Evolutionary conservation across 2,888 invertebrate species (phyloP).

Genomic region (Biston stratarius): DNA sequence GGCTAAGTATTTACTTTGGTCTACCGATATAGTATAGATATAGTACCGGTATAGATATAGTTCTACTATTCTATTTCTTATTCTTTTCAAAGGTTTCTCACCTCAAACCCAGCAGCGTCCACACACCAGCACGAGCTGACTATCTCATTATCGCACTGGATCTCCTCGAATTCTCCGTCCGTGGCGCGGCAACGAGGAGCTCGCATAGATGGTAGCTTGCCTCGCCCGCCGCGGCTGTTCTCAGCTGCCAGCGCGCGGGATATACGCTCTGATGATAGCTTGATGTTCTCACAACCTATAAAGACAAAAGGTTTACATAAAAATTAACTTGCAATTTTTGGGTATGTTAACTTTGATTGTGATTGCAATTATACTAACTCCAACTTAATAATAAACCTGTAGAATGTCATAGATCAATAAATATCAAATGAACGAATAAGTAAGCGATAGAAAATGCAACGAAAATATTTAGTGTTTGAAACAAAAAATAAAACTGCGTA

Average conservation of each 20-base stretch:
- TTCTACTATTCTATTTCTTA: background rate
- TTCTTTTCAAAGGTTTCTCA: conserved; percentile 43
- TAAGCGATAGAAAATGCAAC: no score
- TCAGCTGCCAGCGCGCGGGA: conserved; percentile 78
- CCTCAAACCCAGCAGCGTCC: conserved; percentile 92
- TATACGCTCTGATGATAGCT: conserved; percentile 76
- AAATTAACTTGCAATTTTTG: background rate
- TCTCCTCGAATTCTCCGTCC: conserved; percentile 91
- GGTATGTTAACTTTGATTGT: background rate
- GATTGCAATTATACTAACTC: no score
- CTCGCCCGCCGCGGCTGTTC: conserved; percentile 88
- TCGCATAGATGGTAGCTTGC: conserved; percentile 86
- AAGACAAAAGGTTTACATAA: background rate
- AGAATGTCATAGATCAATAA: no score
- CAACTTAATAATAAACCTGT: no score
- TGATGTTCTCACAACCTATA: conserved; percentile 79
- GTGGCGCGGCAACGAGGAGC: conserved; percentile 90
- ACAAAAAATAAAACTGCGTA: no score
- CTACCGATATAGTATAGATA: no score
- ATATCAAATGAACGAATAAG: no score
- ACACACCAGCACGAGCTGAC: conserved; percentile 94
- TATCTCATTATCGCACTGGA: conserved; percentile 92
- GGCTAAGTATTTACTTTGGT: no score
- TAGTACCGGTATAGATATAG: no score
- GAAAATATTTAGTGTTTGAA: no score